Conservation (phyloP, 1,140 invertebrate species). For the Orchesella cincta region DNA sequence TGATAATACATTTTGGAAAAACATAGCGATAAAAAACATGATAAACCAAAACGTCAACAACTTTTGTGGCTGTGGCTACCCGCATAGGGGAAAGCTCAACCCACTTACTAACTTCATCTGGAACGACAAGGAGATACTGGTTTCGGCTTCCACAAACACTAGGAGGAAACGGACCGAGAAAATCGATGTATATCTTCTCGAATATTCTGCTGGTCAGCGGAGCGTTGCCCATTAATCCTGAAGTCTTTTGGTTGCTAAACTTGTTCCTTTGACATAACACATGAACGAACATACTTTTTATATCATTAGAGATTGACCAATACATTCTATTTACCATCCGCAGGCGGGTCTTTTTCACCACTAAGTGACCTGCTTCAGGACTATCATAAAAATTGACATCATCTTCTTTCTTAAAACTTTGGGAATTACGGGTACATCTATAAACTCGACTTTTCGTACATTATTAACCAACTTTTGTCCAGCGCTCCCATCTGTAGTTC, state of each 20-base stretch:
- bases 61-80: slow-evolving; percentile 51
- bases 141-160: slow-evolving; percentile 30
- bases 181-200: slow-evolving; percentile 42
- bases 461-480: neutral
- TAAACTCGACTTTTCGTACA: neutral
- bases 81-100: slow-evolving; percentile 49
- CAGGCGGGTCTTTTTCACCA: slow-evolving; percentile 26
- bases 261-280: slow-evolving; percentile 33
- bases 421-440: neutral
- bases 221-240: slow-evolving; percentile 3
- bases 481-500: neutral
- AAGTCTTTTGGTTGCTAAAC: neutral
- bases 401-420: neutral
- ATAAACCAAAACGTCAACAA: slow-evolving; percentile 50
- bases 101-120: slow-evolving; percentile 54
- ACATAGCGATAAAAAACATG: slow-evolving; percentile 51
- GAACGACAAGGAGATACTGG: slow-evolving; percentile 52
- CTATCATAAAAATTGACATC: slow-evolving; percentile 18
- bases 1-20: slow-evolving; percentile 52
- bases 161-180: slow-evolving; percentile 44
- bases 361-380: slow-evolving; percentile 26
- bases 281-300: slow-evolving; percentile 33
- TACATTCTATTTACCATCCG: slow-evolving; percentile 15
- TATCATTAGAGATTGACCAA: slow-evolving; percentile 33
- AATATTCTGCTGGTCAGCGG: slow-evolving; percentile 28